Base-by-base conservation (phyloP, 2,113 vertebrate species). In the Nanorana parkeri region DNA sequence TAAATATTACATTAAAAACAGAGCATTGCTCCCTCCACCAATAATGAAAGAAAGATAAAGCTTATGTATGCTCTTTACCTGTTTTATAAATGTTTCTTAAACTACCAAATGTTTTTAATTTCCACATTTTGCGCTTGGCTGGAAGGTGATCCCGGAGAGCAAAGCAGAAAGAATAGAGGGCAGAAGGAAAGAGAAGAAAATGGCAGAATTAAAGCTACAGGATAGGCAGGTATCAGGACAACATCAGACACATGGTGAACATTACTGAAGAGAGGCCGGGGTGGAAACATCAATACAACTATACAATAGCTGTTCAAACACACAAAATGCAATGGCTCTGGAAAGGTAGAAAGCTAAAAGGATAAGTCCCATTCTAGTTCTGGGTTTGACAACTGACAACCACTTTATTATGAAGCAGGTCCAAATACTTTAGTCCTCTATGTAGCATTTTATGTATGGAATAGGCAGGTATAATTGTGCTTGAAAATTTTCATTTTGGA, bases 61-160 rank as follows among this genome's bases (percentile, higher is more conserved):
- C 51, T 64, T 24, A n/a, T 54, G 84, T 86, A 64, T 17, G 6
- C 86, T 83, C 86, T 85, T 98, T 99, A 98, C 97, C 97, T 99
- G 97, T 96, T 95, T 96, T 98, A 95, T 97, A 97, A 96, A 99
- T 97, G 96, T 98, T 99, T 96, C 97, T 97, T 95, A 99, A 97
- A 95, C 97, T 99, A 99, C 97, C 97, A 95, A 99, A 98, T 94
- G 96, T 97, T 94, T 99, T 99, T 95, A 99, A 94, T 91, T 99
- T 99, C 97, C 97, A 98, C 97, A 99, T 98, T 98, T 98, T 99
- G 94, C 97, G 97, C 90, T 98, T 99, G 92, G 97, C 97, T 99
- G 96, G 89, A 80, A 93, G 91, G 92, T 88, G 90, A 88, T 94
- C 85, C 88, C 88, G 87, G 69, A 89, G 77, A 90, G 75, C 89